These are phyloP conservation scores for Ochropleura plecta DNA, from an alignment of 2,888 invertebrate species.

Conservation along the genomic window DNA sequence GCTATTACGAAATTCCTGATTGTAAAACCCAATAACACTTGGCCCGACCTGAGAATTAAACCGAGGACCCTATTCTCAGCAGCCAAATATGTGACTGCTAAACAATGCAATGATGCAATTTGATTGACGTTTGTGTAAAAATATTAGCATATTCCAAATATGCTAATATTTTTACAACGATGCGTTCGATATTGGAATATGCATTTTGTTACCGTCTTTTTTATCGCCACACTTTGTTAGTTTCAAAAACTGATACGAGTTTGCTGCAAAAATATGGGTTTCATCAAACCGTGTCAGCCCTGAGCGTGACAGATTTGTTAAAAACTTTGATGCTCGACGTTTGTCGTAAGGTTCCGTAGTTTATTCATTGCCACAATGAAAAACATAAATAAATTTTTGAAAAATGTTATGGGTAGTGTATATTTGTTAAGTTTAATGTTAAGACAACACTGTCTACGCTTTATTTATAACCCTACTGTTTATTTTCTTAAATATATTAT, in stretches of 20 bases:
- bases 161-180: slow-evolving; percentile 31
- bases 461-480: too few relatives aligned
- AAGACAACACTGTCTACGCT: too few relatives aligned
- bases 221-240: slow-evolving; percentile 31
- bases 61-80: neutral
- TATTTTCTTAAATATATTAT: too few relatives aligned
- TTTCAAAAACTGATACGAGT: slow-evolving; percentile 47
- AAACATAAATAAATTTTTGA: too few relatives aligned
- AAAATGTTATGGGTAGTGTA: too few relatives aligned
- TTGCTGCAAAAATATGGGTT: slow-evolving; percentile 26
- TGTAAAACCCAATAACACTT: neutral
- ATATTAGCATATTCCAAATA: slow-evolving; percentile 27
- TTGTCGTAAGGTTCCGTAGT: slow-evolving; percentile 9
- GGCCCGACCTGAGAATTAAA: neutral
- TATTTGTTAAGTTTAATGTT: too few relatives aligned
- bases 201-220: slow-evolving; percentile 22
- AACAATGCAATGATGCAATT: neutral
- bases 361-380: neutral
- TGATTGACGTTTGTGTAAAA: neutral
- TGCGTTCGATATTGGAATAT: slow-evolving; percentile 13
- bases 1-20: neutral
- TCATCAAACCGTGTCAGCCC: neutral
- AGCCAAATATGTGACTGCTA: neutral
- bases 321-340: slow-evolving; percentile 21
- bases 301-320: slow-evolving; percentile 23